Percentiles rank a stretch among this genome's conserved stretches.
These are phyloP conservation scores for Pollachius pollachius DNA, from an alignment of 2,113 vertebrate species.

Conservation along the genomic window DNA sequence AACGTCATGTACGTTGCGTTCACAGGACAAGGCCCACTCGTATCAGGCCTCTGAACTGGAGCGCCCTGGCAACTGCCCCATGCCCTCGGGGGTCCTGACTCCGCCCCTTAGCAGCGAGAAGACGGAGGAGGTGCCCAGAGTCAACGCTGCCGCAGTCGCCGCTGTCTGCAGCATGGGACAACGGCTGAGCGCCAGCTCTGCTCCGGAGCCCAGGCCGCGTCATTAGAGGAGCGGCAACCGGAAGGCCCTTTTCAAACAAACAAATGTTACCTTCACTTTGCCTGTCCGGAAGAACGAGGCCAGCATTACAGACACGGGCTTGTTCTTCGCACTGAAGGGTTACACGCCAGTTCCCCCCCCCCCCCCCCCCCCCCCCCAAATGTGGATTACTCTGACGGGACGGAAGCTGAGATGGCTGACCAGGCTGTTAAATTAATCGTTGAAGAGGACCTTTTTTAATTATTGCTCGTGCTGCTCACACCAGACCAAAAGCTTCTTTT, in stretches of 20 bases:
- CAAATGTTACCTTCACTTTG: no score
- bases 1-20: not conserved
- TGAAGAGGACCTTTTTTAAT: not conserved
- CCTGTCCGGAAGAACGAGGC: no score
- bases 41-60: conserved; percentile 81
- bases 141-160: not conserved
- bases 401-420: not conserved
- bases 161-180: conserved; percentile 29
- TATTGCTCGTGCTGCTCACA: conserved; percentile 1
- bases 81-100: conserved; percentile 86
- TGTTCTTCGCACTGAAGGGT: no score
- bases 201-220: not conserved
- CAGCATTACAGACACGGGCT: no score
- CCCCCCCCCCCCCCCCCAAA: not conserved
- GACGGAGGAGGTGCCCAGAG: conserved; percentile 29
- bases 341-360: not conserved
- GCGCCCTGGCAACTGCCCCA: conserved; percentile 72
- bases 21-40: conserved; percentile 83
- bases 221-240: conserved; percentile 4
- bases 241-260: not conserved
- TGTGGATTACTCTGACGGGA: not conserved
- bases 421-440: not conserved
- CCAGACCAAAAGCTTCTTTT: not conserved
- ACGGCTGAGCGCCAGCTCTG: conserved; percentile 33
- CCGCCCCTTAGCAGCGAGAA: conserved; percentile 91